A percentile compares a stretch with the other conserved stretches of the same genome.
These are phyloP conservation scores for Desmodus rotundus DNA, from an alignment of 2,113 vertebrate species.

Conservation along the genomic window DNA sequence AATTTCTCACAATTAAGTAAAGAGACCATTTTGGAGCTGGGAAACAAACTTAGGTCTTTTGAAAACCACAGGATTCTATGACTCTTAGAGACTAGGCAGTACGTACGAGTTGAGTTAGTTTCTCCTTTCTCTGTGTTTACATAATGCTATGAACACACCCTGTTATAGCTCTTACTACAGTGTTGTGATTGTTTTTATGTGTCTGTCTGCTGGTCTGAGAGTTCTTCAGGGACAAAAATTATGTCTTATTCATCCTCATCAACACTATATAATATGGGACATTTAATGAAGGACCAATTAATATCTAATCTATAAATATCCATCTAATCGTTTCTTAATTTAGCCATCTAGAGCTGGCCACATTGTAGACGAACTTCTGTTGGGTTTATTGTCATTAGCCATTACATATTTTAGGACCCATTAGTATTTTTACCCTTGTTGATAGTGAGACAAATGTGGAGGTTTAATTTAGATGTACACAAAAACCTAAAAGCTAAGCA, in stretches of 20 bases:
- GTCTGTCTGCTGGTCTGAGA: neutral
- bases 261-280: neutral
- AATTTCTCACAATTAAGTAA: neutral
- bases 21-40: neutral
- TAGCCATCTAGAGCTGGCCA: neutral
- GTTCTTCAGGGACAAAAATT: neutral
- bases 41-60: slow-evolving; percentile 18
- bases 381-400: neutral
- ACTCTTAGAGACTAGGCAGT: neutral
- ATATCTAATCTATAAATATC: slow-evolving; percentile 3
- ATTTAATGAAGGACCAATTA: slow-evolving; percentile 39
- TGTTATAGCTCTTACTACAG: neutral
- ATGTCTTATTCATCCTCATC: neutral
- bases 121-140: neutral
- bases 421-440: neutral
- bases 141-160: neutral
- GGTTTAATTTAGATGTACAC: neutral
- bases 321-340: slow-evolving; percentile 1
- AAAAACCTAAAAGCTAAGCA: neutral
- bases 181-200: neutral
- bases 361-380: neutral
- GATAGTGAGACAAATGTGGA: neutral
- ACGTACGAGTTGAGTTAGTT: neutral
- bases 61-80: neutral
- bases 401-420: neutral